Conservation (phyloP, 2,113 vertebrate genomes). For the Coryphaenoides rupestris region DNA sequence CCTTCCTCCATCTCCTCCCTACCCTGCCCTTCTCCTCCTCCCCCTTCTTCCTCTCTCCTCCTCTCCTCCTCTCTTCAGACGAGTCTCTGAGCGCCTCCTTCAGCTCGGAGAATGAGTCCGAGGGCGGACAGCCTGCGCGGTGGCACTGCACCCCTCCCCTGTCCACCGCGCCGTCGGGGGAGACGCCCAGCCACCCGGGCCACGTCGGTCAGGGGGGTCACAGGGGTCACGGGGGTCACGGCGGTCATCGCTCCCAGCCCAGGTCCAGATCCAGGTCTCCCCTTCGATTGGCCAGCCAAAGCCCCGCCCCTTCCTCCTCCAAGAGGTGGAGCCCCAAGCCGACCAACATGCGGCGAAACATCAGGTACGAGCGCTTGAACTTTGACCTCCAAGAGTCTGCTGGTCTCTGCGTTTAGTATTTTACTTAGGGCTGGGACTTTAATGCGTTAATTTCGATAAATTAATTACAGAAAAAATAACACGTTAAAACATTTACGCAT, state of each 20-base stretch:
- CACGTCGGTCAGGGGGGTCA: slow-evolving; percentile 22
- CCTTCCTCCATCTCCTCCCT: too few relatives aligned
- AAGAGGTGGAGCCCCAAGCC: background rate
- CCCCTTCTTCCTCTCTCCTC: too few relatives aligned
- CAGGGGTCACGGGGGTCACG: background rate
- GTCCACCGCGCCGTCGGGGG: slow-evolving; percentile 84
- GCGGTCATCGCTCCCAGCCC: slow-evolving; percentile 36
- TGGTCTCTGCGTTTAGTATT: background rate
- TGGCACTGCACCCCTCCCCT: slow-evolving; percentile 80
- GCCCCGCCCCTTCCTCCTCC: background rate
- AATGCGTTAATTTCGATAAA: too few relatives aligned
- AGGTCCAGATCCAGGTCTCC: too few relatives aligned
- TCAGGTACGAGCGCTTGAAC: background rate
- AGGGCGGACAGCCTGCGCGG: slow-evolving; percentile 68
- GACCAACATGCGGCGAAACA: background rate
- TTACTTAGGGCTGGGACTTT: background rate
- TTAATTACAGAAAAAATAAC: too few relatives aligned
- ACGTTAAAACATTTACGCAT: too few relatives aligned
- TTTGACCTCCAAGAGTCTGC: too few relatives aligned
- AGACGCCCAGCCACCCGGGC: slow-evolving; percentile 57
- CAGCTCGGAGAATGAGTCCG: slow-evolving; percentile 1
- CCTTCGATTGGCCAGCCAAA: slow-evolving; percentile 22
- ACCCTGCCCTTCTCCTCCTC: too few relatives aligned
- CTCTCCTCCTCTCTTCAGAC: background rate
- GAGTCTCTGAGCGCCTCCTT: background rate